A percentile compares a stretch with the other conserved stretches of the same genome.
Conservation (phyloP, 2,797 vertebrate species). For the Manis pentadactyla region DNA sequence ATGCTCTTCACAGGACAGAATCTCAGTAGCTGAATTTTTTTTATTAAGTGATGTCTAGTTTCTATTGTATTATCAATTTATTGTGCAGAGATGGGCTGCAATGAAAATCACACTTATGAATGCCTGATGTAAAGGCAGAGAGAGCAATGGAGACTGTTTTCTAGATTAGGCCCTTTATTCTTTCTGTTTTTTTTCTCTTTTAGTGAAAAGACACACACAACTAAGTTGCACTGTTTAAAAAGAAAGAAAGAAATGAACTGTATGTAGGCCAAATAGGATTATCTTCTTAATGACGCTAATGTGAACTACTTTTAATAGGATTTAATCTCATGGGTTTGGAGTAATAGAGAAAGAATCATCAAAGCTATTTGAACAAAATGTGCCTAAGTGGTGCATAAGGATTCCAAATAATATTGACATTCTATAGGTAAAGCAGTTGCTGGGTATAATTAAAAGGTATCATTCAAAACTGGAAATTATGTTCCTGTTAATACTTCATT, state of each 20-base stretch:
- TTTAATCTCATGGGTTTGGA: conserved; percentile 80
- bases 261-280: conserved; percentile 83
- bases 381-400: conserved; percentile 69
- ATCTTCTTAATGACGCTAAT: conserved; percentile 84
- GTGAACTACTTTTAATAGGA: conserved; percentile 85
- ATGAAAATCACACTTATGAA: conserved; percentile 42
- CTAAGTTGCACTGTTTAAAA: conserved; percentile 67
- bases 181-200: conserved; percentile 9
- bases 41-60: not conserved
- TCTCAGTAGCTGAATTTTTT: not conserved
- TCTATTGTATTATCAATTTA: not conserved
- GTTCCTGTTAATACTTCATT: conserved; percentile 51
- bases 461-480: conserved; percentile 51
- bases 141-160: conserved; percentile 2
- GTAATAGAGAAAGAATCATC: conserved; percentile 80
- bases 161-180: not conserved
- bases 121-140: not conserved
- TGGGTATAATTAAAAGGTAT: conserved; percentile 62
- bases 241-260: conserved; percentile 56
- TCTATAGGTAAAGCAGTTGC: conserved; percentile 54
- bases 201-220: conserved; percentile 61
- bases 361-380: conserved; percentile 76
- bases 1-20: not conserved
- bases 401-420: conserved; percentile 73
- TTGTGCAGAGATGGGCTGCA: not conserved